Base-by-base conservation (phyloP, 2,888 invertebrate genomes). In the Ctena decussata region DNA sequence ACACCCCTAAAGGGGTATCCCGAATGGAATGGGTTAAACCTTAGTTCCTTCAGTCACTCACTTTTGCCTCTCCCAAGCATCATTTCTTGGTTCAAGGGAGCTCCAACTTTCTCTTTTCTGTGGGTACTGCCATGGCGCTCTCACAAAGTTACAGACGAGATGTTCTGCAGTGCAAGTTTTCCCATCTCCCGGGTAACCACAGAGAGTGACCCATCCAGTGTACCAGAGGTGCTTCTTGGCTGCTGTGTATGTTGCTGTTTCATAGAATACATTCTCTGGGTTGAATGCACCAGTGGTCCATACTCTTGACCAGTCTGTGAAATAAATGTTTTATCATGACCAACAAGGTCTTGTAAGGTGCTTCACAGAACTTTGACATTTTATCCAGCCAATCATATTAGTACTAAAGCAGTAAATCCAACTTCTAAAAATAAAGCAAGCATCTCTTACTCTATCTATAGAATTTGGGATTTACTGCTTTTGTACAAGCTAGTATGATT, bases 131-230 rank as follows among this genome's bases (percentile, higher is more conserved):
- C 75, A 70, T 5, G 86, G 87, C 49, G 69, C 72, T 69, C 76
- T 75, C 8, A 82, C 69, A 71, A 90, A 85, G 30, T 84, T 78
- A 12, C 78, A 69, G 15, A 77, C 77, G 21, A 91, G 53, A 74
- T 86, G 84, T 41, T 89, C 84, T 30, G 89, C 90, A 39, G 84
- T 78, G 21, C 85, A 53, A 15, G 86, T 77, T 53, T 87, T 91
- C 0, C 91, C 91, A 32, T 89, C 87, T 18, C 91, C 89, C 65
- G 86, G 84, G 65, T 80, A 77, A 24, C 90, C 90, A 65, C 82
- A 80, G 21, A 91, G 83, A 2, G 89, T 89, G 11, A 87, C 78
- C 60, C 79, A 87, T 15, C 89, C 84, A 18, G 76, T 80, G 57
- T 84, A 79, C 85, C 87, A 87, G 0, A 90, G 53, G 12, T 24